Base-by-base conservation (phyloP, 2,888 invertebrate species). In the Brachypalpus laphriformis region DNA sequence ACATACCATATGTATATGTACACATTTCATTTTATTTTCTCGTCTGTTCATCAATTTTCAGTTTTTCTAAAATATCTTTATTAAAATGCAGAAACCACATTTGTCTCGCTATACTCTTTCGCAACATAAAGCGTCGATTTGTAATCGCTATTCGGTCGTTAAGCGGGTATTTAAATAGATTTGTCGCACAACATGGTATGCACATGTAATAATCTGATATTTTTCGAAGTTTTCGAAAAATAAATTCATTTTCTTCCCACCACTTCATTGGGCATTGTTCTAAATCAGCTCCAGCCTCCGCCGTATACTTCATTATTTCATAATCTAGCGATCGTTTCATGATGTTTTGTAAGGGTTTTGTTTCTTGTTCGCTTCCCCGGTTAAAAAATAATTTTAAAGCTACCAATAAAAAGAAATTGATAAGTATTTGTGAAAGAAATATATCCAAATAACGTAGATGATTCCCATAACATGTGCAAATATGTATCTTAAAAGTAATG, bases 231-330 rank as follows among this genome's bases (percentile, higher is more conserved):
- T 88, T 85, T 20, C 87, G 87, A 83, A 87, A 90, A 8, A 76
- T 74, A 42, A 74, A 88, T 9, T 87, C 83, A 61, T 83, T 87
- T 20, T 89, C 87, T 63, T 88, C 87, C 90, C 90, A 90, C 90
- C 90, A 90, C 22, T 80, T 85, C 18, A 89, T 71, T 7, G 90
- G 89, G 56, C 89, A 89, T 70, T 88, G 88, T n/a, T 89, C 89
- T 45, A 89, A 87, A 82, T 89, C 89, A 34, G 88, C 87, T 25
- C 61, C 72, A 25, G 87, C 68, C 47, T 89, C 88, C 16, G 70
- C 77, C 25, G 87, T 81, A 63, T 90, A 90, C 25, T 87, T 87
- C 25, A 87, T 86, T 45, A 89, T 87, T 76, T 90, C 89, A 47
- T 87, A 68, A 40, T 89, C 89, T 0, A 89, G 57, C 5, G 82